Evolutionary conservation across 2,888 invertebrate genomes (phyloP).

Genomic region (Caenorhabditis zanzibari): DNA sequence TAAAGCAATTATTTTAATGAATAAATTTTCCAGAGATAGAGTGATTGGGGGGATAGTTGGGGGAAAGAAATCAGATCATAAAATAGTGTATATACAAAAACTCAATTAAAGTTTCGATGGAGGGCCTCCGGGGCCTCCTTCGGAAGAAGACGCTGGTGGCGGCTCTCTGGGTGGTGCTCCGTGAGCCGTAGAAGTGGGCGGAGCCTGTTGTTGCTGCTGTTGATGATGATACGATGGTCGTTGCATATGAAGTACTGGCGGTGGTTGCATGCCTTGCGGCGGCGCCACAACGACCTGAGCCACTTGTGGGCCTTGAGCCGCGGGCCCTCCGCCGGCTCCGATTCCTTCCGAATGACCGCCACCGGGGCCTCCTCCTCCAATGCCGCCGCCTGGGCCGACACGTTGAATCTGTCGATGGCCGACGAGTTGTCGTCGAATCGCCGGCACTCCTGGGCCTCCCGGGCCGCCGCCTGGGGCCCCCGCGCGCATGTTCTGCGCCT

Average conservation of each 20-base stretch:
- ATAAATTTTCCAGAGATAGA: no score
- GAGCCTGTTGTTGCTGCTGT: background rate
- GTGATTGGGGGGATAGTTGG: no score
- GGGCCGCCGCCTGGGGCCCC: slow-evolving; percentile 13
- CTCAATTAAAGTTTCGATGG: background rate
- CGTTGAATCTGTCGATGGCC: slow-evolving; percentile 18
- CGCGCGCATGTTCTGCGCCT: slow-evolving; percentile 34
- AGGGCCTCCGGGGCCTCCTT: background rate
- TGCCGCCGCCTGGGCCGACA: no score
- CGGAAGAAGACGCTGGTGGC: background rate
- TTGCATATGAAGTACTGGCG: slow-evolving; percentile 48
- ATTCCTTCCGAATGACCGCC: background rate
- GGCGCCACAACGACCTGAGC: slow-evolving; percentile 61
- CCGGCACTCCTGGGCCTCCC: background rate
- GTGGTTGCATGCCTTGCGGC: slow-evolving; percentile 43
- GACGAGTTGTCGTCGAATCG: slow-evolving; percentile 28
- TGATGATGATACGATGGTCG: background rate
- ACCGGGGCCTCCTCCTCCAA: no score
- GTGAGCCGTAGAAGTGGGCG: background rate
- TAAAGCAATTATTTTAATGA: no score
- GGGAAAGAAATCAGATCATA: background rate
- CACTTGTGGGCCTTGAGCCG: slow-evolving; percentile 25
- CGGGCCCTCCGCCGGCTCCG: background rate
- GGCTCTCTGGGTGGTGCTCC: background rate
- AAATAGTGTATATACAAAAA: background rate